Conservation (phyloP, 1,140 invertebrate species). For the Anadara kagoshimensis region DNA sequence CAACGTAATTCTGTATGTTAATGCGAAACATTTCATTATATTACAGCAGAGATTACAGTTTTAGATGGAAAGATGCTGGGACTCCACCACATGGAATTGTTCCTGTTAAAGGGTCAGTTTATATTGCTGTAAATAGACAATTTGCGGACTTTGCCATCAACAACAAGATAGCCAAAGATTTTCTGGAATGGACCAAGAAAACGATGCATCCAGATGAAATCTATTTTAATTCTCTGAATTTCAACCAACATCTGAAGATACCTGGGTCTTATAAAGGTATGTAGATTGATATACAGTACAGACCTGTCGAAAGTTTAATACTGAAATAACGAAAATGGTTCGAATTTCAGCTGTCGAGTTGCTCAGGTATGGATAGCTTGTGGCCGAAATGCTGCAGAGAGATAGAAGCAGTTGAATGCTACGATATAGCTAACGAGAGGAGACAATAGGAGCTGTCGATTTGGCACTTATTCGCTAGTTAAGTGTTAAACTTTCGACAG, state of each 20-base stretch:
- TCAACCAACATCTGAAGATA: slow-evolving; percentile 55
- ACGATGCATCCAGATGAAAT: slow-evolving; percentile 59
- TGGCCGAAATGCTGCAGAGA: no score
- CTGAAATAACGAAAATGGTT: no score
- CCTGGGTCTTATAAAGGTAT: slow-evolving; percentile 49
- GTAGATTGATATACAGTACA: no score
- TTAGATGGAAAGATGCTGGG: slow-evolving; percentile 11
- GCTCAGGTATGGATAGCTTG: no score
- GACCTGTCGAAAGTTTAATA: no score
- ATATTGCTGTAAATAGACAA: slow-evolving; percentile 41
- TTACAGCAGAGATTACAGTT: neutral
- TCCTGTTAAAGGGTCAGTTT: slow-evolving; percentile 49
- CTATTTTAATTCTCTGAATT: slow-evolving; percentile 55
- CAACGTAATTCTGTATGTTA: no score
- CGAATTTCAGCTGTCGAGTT: no score
- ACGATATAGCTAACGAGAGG: no score
- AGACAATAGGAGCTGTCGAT: no score
- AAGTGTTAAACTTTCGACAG: no score
- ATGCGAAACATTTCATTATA: slow-evolving; percentile 20
- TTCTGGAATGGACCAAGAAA: slow-evolving; percentile 56
- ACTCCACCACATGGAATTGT: slow-evolving; percentile 42
- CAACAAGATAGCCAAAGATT: slow-evolving; percentile 39
- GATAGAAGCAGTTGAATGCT: no score
- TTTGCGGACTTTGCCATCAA: slow-evolving; percentile 60
- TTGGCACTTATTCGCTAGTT: no score